Conservation (phyloP, 30 jellyfish, hydroid and myxozoan genomes). For the Cassiopea xamachana region DNA sequence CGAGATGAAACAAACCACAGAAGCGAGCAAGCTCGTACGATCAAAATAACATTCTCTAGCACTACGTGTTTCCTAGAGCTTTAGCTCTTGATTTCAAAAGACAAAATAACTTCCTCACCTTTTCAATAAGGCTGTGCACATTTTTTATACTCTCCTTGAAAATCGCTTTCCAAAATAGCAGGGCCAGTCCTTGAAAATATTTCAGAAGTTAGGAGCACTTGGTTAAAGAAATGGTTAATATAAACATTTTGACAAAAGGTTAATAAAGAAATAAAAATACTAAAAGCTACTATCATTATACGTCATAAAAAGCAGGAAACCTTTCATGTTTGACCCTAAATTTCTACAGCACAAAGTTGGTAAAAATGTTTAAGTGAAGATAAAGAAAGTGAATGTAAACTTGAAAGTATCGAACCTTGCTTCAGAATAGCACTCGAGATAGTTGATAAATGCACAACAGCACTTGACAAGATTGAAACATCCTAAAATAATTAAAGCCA, state of each 20-base stretch:
- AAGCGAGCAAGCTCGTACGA: too few relatives aligned
- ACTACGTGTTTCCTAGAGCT: too few relatives aligned
- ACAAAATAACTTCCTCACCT: slow-evolving; percentile 29
- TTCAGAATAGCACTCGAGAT: slow-evolving; percentile 68
- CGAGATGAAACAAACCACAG: too few relatives aligned
- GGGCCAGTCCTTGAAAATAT: slow-evolving; percentile 72
- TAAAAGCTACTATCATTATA: background rate
- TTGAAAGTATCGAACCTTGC: slow-evolving; percentile 69
- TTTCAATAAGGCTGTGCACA: slow-evolving; percentile 67
- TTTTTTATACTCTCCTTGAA: slow-evolving; percentile 79
- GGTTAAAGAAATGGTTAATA: background rate
- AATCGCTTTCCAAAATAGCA: slow-evolving; percentile 94
- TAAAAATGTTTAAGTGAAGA: too few relatives aligned
- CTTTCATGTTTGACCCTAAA: background rate
- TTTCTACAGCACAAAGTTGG: background rate
- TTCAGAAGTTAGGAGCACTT: too few relatives aligned
- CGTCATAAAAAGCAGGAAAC: background rate
- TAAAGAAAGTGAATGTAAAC: too few relatives aligned
- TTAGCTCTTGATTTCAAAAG: too few relatives aligned
- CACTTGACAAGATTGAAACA: slow-evolving; percentile 81
- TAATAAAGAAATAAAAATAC: too few relatives aligned
- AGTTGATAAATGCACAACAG: slow-evolving; percentile 86
- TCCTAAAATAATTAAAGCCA: slow-evolving; percentile 53
- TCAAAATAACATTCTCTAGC: too few relatives aligned
- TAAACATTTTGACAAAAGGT: background rate